Evolutionary conservation across 2,888 invertebrate species (phyloP).

Genomic region (Andrena marginata): DNA sequence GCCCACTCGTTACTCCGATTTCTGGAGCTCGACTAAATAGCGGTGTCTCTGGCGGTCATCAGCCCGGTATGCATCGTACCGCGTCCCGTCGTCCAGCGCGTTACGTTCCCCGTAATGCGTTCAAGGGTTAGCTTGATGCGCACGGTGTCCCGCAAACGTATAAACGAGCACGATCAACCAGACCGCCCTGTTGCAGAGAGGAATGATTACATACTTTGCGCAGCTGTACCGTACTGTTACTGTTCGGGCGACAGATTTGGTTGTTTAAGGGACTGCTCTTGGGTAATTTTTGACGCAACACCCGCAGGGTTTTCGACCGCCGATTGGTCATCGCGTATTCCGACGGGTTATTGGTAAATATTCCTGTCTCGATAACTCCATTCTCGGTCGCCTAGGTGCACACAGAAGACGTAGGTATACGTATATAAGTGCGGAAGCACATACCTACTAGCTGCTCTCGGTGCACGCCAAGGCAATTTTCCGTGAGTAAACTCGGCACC

Average conservation of each 20-base stretch:
- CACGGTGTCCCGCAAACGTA: slow-evolving; percentile 16
- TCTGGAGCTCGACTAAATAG: slow-evolving; percentile 39
- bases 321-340: background rate
- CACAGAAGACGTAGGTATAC: background rate
- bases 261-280: too few species aligned
- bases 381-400: slow-evolving; percentile 2
- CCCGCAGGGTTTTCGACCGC: background rate
- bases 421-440: slow-evolving; percentile 12
- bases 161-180: background rate
- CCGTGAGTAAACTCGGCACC: slow-evolving; percentile 68
- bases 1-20: slow-evolving; percentile 51
- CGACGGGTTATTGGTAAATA: background rate
- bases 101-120: slow-evolving; percentile 57
- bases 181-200: background rate
- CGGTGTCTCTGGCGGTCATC: slow-evolving; percentile 35
- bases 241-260: background rate
- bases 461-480: slow-evolving; percentile 68
- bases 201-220: slow-evolving; percentile 20
- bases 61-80: slow-evolving; percentile 7
- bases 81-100: slow-evolving; percentile 48
- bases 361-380: background rate
- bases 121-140: slow-evolving; percentile 29
- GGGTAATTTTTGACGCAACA: background rate
- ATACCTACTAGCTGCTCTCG: slow-evolving; percentile 3
- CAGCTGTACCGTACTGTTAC: background rate